phyloP scores from a whole-genome alignment of 2,888 invertebrate species.

The Phymatocera aterrima region DNA sequence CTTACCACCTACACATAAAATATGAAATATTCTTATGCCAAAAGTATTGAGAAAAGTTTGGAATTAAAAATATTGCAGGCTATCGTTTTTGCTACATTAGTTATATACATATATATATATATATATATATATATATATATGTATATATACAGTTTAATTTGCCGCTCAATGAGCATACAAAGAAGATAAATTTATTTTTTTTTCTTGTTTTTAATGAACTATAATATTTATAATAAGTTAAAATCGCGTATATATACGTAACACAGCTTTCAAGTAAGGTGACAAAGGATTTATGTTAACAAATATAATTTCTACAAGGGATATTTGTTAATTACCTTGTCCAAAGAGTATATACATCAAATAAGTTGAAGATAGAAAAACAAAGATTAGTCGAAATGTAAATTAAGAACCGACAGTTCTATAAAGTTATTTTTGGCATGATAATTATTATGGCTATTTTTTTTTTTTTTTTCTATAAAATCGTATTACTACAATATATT shows the following conservation, averaged over 20 bases:
- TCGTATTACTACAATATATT: constrained; percentile 3
- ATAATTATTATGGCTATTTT: too few species aligned
- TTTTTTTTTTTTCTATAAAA: not conserved
- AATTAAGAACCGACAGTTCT: constrained; percentile 14
- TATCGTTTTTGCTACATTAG: constrained; percentile 39
- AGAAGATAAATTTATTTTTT: constrained; percentile 6
- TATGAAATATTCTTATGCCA: constrained; percentile 33
- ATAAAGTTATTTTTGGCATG: not conserved
- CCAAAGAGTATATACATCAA: constrained; percentile 15
- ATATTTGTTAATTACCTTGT: constrained; percentile 11
- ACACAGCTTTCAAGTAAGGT: constrained; percentile 22
- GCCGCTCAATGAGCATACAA: constrained; percentile 5
- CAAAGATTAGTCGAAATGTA: constrained; percentile 6
- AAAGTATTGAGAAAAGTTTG: constrained; percentile 29
- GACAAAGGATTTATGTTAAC: constrained; percentile 12
- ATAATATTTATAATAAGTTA: constrained; percentile 19
- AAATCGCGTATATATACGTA: not conserved
- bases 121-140: not conserved
- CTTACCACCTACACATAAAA: constrained; percentile 32
- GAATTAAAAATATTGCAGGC: constrained; percentile 24
- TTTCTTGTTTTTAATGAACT: constrained; percentile 1
- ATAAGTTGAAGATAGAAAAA: not conserved
- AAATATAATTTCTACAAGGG: constrained; percentile 2
- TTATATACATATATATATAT: not conserved
- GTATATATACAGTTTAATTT: not conserved